A percentile compares a stretch with the other conserved stretches of the same genome.
Conservation (phyloP, 2,113 vertebrate species). For the Neoarius graeffei region DNA sequence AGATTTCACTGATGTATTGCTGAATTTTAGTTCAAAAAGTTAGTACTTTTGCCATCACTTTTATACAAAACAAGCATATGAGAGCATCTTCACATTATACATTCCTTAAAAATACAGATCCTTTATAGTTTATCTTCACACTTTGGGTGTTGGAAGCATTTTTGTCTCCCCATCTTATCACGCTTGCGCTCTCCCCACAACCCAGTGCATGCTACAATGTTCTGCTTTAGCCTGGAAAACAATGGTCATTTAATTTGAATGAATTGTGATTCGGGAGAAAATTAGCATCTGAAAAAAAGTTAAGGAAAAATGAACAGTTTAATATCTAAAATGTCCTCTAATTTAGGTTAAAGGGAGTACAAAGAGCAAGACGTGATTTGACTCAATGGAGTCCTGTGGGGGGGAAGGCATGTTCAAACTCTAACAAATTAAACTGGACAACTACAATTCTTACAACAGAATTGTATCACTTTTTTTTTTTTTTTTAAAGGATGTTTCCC, state of each 20-base stretch:
- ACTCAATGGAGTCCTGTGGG: background rate
- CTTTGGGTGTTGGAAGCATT: conserved; percentile 88
- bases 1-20: conserved; percentile 97
- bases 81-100: conserved; percentile 91
- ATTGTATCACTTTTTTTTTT: conserved; percentile 64
- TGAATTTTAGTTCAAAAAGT: conserved; percentile 88
- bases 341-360: background rate
- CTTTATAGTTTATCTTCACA: conserved; percentile 73
- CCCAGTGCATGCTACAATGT: conserved; percentile 28
- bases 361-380: background rate
- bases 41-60: conserved; percentile 86
- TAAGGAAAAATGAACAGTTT: conserved; percentile 1
- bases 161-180: conserved; percentile 13
- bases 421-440: conserved; percentile 21
- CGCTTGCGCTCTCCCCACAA: background rate
- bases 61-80: conserved; percentile 95
- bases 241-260: background rate
- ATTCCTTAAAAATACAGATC: conserved; percentile 97
- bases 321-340: background rate
- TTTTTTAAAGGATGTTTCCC: too few relatives aligned
- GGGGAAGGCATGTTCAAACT: conserved; percentile 3
- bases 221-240: conserved; percentile 18
- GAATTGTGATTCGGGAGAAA: background rate
- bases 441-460: conserved; percentile 76
- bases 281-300: background rate